Conservation (phyloP, 2,888 invertebrate genomes). For the Chirona hameri region DNA sequence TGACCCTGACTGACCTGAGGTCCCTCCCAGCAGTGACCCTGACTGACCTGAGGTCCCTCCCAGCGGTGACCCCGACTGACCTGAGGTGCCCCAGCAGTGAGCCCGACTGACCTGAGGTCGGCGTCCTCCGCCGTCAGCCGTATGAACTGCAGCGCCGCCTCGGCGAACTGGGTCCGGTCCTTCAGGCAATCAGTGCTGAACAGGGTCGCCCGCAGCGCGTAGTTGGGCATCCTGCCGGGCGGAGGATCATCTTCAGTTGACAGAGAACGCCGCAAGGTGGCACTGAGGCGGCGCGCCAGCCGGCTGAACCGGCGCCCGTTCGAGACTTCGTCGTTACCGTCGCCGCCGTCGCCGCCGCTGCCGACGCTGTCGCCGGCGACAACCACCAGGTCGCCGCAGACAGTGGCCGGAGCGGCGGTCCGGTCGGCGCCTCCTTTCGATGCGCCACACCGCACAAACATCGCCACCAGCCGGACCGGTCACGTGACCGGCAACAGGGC, state of each 20-base stretch:
- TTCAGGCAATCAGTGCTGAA: conserved; percentile 83
- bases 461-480: not conserved
- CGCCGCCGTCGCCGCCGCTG: no score
- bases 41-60: conserved; percentile 65
- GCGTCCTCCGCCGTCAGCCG: conserved; percentile 96
- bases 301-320: not conserved
- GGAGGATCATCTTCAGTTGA: not conserved
- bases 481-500: no score
- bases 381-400: no score
- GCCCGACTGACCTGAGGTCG: conserved; percentile 64
- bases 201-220: conserved; percentile 86
- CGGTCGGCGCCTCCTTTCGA: not conserved
- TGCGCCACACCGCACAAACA: not conserved
- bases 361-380: no score
- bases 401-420: not conserved
- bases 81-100: conserved; percentile 49
- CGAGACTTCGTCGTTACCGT: no score
- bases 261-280: conserved; percentile 32
- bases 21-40: conserved; percentile 44
- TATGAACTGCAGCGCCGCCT: conserved; percentile 92
- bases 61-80: conserved; percentile 62
- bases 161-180: conserved; percentile 70
- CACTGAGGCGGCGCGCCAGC: not conserved
- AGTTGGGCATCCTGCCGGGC: conserved; percentile 70
- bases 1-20: no score